Evolutionary conservation across 2,888 invertebrate genomes (phyloP).

Genomic region (Silvanus unidentatus): DNA sequence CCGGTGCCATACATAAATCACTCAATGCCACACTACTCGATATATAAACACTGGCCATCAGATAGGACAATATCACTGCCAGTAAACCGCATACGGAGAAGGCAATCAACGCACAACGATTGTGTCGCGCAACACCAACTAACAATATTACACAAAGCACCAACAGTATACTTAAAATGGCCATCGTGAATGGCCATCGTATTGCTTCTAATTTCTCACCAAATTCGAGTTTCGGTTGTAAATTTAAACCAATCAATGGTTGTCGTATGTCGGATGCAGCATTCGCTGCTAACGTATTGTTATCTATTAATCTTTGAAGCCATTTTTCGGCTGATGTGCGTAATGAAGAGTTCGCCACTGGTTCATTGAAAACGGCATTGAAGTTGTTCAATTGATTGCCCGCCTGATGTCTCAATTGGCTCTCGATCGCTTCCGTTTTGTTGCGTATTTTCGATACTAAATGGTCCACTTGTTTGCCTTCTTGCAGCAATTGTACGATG

Average conservation of each 20-base stretch:
- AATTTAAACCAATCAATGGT: conserved; percentile 64
- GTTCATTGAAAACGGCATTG: conserved; percentile 70
- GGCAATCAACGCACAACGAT: conserved; percentile 81
- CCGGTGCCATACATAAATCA: conserved; percentile 69
- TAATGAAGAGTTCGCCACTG: conserved; percentile 74
- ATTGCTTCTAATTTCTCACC: conserved; percentile 66
- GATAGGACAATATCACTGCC: conserved; percentile 83
- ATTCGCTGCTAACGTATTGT: conserved; percentile 68
- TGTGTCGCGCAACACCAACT: conserved; percentile 84
- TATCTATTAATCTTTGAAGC: conserved; percentile 63
- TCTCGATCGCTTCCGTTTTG: conserved; percentile 73
- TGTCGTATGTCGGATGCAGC: conserved; percentile 71
- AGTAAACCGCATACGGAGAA: conserved; percentile 83
- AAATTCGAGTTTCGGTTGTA: conserved; percentile 55
- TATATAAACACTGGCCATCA: conserved; percentile 81
- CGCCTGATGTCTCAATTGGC: conserved; percentile 56
- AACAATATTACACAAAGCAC: conserved; percentile 83
- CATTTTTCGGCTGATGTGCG: conserved; percentile 70
- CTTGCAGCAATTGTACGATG: conserved; percentile 52
- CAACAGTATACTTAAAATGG: conserved; percentile 76
- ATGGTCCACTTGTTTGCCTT: conserved; percentile 75
- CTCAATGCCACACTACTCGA: conserved; percentile 59
- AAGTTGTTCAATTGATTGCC: conserved; percentile 61
- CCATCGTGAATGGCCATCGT: conserved; percentile 87
- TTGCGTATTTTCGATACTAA: conserved; percentile 74